Conservation (phyloP, 1,140 invertebrate species). For the Drosophila nebulosa region DNA sequence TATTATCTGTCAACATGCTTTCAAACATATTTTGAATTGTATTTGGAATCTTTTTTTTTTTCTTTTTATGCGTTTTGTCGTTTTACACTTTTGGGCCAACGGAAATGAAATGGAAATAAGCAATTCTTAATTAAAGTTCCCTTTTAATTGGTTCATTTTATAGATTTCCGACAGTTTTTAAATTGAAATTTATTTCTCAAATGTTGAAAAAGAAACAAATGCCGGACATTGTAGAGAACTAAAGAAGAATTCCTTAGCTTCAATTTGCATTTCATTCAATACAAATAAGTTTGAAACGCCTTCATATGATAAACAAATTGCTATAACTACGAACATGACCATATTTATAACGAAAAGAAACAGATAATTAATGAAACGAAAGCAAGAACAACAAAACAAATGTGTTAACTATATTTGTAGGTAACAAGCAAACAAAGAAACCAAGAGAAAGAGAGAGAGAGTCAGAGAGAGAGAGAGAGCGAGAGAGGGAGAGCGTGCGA, state of each 20-base stretch:
- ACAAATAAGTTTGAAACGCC: conserved; percentile 29
- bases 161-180: conserved; percentile 18
- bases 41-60: too few species aligned
- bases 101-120: conserved; percentile 46
- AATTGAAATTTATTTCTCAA: conserved; percentile 12
- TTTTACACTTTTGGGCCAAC: conserved; percentile 20
- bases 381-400: conserved; percentile 12
- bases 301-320: conserved; percentile 1
- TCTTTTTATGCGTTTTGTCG: too few species aligned
- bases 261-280: conserved; percentile 13
- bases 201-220: not conserved
- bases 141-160: conserved; percentile 5
- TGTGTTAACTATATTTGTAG: conserved; percentile 11
- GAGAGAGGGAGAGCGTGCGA: not conserved
- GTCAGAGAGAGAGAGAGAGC: conserved; percentile 11
- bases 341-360: conserved; percentile 14
- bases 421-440: conserved; percentile 6
- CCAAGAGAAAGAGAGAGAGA: not conserved
- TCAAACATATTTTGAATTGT: too few species aligned
- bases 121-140: conserved; percentile 21
- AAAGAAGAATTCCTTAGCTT: not conserved
- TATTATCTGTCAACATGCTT: too few species aligned
- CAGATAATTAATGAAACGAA: conserved; percentile 30
- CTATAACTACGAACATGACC: conserved; percentile 19
- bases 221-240: not conserved